phyloP scores from a whole-genome alignment of 92 coral and sea anemone genomes.

The Pocillopora grandis region DNA sequence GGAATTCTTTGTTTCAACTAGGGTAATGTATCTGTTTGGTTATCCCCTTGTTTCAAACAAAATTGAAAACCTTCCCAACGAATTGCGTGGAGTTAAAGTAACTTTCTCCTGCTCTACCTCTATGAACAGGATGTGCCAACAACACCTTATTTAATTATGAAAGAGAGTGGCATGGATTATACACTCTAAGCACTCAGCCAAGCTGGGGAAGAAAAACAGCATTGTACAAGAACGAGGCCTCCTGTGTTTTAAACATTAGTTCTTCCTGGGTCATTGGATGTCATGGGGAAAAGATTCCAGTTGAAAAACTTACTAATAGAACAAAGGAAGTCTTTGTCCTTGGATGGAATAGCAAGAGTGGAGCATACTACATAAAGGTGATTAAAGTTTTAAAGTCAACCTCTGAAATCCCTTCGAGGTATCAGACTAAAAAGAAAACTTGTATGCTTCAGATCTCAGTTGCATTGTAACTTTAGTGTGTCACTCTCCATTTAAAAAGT shows the following conservation, averaged over 20 bases:
- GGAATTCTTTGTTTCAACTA: no score
- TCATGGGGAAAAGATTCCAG: not conserved
- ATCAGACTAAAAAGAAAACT: no score
- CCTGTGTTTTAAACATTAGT: not conserved
- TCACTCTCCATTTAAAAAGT: no score
- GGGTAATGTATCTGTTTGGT: no score
- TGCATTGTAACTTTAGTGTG: no score
- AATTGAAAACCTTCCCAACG: no score
- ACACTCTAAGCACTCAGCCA: not conserved
- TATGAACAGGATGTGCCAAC: not conserved
- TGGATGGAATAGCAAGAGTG: not conserved
- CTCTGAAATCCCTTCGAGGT: no score
- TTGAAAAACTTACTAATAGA: not conserved
- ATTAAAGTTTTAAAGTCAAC: not conserved
- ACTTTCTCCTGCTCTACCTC: not conserved
- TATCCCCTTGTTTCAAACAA: no score
- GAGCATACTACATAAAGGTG: not conserved
- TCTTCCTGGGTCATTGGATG: constrained; percentile 9
- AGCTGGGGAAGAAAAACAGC: not conserved
- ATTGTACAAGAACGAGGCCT: not conserved
- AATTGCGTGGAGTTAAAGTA: no score
- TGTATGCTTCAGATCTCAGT: no score
- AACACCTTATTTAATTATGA: not conserved
- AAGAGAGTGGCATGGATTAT: not conserved
- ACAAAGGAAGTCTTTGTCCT: not conserved